Evolutionary conservation across 2,797 vertebrate species (phyloP).

Genomic region (Mormyrops boulengeri): DNA sequence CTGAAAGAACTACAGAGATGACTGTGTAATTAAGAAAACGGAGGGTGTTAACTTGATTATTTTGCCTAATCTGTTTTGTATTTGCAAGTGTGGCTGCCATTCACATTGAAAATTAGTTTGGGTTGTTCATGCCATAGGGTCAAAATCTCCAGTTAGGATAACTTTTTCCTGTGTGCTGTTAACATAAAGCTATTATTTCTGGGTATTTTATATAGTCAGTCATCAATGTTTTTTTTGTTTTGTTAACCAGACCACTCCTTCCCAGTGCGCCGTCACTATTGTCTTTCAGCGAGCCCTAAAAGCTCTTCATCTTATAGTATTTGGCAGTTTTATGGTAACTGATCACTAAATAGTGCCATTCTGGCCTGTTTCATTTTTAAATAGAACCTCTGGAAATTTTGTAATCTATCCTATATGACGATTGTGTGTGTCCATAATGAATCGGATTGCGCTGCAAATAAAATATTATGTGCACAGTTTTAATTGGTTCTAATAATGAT

Average conservation of each 20-base stretch:
- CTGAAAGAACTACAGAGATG: not conserved
- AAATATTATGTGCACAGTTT: not conserved
- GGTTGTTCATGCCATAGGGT: not conserved
- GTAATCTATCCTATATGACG: constrained; percentile 28
- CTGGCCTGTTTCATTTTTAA: constrained; percentile 14
- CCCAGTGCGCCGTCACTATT: not conserved
- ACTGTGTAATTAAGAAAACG: not conserved
- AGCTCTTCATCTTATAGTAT: not conserved
- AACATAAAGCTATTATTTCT: not conserved
- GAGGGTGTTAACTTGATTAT: not conserved
- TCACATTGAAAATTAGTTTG: not conserved
- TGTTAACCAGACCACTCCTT: not conserved
- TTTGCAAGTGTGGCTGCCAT: not conserved
- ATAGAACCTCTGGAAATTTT: constrained; percentile 30
- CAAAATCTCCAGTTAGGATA: not conserved
- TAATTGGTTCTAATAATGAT: not conserved
- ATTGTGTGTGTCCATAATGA: constrained; percentile 30
- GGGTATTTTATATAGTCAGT: not conserved
- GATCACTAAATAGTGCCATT: not conserved
- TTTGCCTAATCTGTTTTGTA: not conserved
- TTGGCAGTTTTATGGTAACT: not conserved
- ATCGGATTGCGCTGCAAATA: constrained; percentile 31
- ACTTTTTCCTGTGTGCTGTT: not conserved
- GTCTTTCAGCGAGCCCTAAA: not conserved
- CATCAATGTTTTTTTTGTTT: not conserved